Conservation (phyloP, 2,113 vertebrate species). For the Gobius niger region DNA sequence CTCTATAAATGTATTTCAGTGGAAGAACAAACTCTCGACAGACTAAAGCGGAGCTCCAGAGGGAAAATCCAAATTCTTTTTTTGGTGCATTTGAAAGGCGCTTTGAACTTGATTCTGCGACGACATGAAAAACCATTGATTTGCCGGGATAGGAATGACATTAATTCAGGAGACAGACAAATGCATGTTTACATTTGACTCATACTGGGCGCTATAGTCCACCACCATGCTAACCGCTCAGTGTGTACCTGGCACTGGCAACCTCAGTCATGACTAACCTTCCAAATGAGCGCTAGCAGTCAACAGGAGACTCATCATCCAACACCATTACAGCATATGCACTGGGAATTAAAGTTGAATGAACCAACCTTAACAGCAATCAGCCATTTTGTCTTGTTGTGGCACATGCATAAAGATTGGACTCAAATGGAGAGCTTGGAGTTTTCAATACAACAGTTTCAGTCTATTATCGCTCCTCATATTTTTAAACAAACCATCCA, state of each 20-base stretch:
- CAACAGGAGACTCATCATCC: constrained; percentile 19
- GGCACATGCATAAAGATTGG: neutral
- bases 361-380: no score
- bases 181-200: constrained; percentile 17
- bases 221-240: neutral
- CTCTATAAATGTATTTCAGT: constrained; percentile 5
- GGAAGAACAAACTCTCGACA: constrained; percentile 2
- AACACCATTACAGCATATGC: constrained; percentile 24
- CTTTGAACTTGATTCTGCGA: constrained; percentile 19
- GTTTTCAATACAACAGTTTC: no score
- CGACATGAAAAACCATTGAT: constrained; percentile 23
- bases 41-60: neutral
- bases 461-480: no score
- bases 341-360: neutral
- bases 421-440: no score
- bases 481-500: no score
- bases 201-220: constrained; percentile 14
- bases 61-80: neutral
- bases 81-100: neutral
- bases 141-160: constrained; percentile 1
- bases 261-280: constrained; percentile 19
- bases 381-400: no score
- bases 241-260: constrained; percentile 12
- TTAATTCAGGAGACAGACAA: constrained; percentile 35
- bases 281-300: constrained; percentile 34